Evolutionary conservation across 2,113 vertebrate species (phyloP).

Genomic region (Tenebrosternarchus preto): DNA sequence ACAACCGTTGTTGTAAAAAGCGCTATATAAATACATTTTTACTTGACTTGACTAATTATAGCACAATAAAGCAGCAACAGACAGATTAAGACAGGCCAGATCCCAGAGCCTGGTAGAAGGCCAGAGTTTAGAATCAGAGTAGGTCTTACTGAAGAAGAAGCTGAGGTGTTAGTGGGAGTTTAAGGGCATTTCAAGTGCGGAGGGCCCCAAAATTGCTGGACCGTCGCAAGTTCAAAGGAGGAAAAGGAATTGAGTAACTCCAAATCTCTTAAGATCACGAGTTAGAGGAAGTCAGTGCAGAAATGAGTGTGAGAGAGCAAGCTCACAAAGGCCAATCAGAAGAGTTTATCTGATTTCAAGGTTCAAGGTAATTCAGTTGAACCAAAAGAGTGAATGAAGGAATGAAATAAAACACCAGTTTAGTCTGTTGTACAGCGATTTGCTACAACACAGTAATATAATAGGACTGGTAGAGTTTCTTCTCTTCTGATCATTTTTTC

Average conservation of each 20-base stretch:
- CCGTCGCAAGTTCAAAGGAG: neutral
- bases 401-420: neutral
- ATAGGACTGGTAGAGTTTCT: too few species aligned
- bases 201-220: neutral
- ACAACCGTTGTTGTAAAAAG: too few species aligned
- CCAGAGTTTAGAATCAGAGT: neutral
- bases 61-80: conserved; percentile 5
- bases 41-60: too few species aligned
- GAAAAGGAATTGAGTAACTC: neutral
- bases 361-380: neutral
- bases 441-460: too few species aligned
- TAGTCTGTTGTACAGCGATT: neutral
- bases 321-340: neutral
- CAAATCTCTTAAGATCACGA: conserved; percentile 2
- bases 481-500: too few species aligned
- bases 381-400: neutral
- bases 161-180: neutral
- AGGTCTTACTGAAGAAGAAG: neutral
- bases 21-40: too few species aligned
- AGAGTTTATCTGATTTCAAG: neutral
- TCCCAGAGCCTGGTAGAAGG: neutral
- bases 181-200: neutral
- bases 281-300: neutral
- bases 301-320: neutral
- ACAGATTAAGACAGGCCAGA: neutral